These are phyloP conservation scores for Cyphomyrus discorhynchus DNA, from an alignment of 2,113 vertebrate genomes.

Conservation along the genomic window DNA sequence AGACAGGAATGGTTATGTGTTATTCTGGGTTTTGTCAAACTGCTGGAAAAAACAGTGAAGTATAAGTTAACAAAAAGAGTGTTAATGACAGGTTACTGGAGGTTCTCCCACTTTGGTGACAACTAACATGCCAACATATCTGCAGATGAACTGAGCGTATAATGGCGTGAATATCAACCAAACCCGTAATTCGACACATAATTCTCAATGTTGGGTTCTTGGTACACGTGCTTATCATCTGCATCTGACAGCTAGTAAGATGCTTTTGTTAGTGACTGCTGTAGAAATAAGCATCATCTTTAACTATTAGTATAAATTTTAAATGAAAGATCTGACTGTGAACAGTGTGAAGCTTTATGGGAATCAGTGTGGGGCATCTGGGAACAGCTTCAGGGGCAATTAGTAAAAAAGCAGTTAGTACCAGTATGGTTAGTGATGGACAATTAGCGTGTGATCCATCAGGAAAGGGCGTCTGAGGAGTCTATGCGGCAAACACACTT, in stretches of 20 bases:
- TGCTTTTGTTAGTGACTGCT: neutral
- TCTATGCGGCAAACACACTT: neutral
- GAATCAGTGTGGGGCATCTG: neutral
- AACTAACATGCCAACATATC: neutral
- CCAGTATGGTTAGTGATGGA: neutral
- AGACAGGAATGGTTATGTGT: slow-evolving; percentile 75
- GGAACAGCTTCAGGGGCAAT: neutral
- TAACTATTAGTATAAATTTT: neutral
- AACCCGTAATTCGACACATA: neutral
- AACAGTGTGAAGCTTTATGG: neutral
- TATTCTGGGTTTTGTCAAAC: slow-evolving; percentile 10
- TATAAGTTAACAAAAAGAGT: neutral
- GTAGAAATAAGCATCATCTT: neutral
- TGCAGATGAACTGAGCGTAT: neutral
- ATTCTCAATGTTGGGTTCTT: neutral
- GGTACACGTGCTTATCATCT: neutral
- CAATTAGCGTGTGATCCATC: neutral
- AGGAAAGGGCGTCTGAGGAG: neutral
- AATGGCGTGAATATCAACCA: neutral
- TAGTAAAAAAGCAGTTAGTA: neutral
- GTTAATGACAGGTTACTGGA: neutral
- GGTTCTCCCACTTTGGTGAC: neutral
- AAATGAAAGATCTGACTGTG: neutral
- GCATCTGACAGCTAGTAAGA: neutral
- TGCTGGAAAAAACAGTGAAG: neutral